Base-by-base conservation (phyloP, 2,113 vertebrate genomes). In the Machaerirhynchus nigripectus region DNA sequence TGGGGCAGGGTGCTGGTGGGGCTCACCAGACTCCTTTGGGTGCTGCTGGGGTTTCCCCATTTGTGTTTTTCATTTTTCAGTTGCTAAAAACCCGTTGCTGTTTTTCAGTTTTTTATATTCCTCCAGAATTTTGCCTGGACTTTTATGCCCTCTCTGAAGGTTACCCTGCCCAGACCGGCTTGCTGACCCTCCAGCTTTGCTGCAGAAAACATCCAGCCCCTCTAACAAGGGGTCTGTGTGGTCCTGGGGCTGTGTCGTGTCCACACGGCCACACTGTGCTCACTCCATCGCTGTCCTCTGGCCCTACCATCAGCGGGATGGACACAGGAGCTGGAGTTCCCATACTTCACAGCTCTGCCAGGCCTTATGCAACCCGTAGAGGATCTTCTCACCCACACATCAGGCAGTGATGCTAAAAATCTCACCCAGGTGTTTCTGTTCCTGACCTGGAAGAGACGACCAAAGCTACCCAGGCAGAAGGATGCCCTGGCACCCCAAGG, bases 301-400 rank as follows among this genome's bases (percentile, higher is more conserved):
- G 23, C 18, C 52, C 31, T 2, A 9, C 42, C 8, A 3, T 11
- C 56, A 5, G n/a, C 35, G 42, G 23, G 26, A 50, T 0, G 0
- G 53, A 21, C 19, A 21, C 61, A 33, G 37, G 18, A 67, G 22
- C 57, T 56, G 40, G 27, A 75, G 47, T 44, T 50, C 19, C 22
- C 4, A 0, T 3, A 4, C 18, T 47, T 56, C 49, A 39, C 63
- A 56, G 77, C 64, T 61, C 84, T 68, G 3, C 7, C 55, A 60
- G 84, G 53, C 70, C 42, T 83, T 9, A 3, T 7, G 16, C n/a
- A 44, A 21, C n/a, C 60, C 60, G 28, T 0, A 35, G 37, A 21
- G 5, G 24, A 61, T 55, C 40, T 28, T 33, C 53, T 42, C 40
- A 53, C 2, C 30, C 55, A 21, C 1, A 6, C 50, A 23, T 22